A percentile compares a stretch with the other conserved stretches of the same genome.
These are phyloP conservation scores for Marronus borbonicus DNA, from an alignment of 2,888 invertebrate species.

Conservation along the genomic window DNA sequence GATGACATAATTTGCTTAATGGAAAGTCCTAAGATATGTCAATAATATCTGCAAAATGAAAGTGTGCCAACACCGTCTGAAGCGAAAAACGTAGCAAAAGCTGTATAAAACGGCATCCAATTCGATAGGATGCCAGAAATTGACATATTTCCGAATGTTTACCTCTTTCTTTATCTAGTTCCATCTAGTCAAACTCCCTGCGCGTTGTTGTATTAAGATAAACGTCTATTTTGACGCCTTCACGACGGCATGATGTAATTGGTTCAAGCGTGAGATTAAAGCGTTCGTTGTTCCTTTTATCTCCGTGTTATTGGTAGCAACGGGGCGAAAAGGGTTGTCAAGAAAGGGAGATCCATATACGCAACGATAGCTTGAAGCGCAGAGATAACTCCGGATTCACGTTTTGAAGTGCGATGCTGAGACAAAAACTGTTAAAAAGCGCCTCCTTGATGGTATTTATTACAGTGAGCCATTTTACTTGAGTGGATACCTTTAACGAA, in stretches of 20 bases:
- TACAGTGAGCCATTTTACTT: background rate
- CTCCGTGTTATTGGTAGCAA: conserved; percentile 57
- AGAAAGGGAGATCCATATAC: conserved; percentile 38
- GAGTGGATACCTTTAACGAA: too few relatives aligned
- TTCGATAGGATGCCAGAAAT: conserved; percentile 33
- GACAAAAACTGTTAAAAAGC: conserved; percentile 2
- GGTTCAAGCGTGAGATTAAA: conserved; percentile 58
- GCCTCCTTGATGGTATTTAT: background rate
- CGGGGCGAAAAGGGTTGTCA: conserved; percentile 44
- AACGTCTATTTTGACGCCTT: conserved; percentile 50
- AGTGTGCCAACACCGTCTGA: too few relatives aligned
- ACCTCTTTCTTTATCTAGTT: conserved; percentile 32
- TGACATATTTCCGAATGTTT: conserved; percentile 39
- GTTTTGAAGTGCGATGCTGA: conserved; percentile 1
- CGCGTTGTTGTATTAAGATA: conserved; percentile 47
- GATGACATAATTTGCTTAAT: too few relatives aligned
- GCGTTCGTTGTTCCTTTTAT: conserved; percentile 57
- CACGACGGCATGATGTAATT: conserved; percentile 55
- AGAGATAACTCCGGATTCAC: conserved; percentile 16
- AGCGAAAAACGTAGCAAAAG: conserved; percentile 4
- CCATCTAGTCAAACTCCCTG: conserved; percentile 37
- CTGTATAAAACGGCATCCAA: conserved; percentile 9
- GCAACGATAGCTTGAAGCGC: conserved; percentile 26
- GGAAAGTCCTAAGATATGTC: too few relatives aligned
- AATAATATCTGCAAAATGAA: too few relatives aligned